These are phyloP conservation scores for Brachionichthys hirsutus DNA, from an alignment of 2,113 vertebrate species.

Conservation along the genomic window DNA sequence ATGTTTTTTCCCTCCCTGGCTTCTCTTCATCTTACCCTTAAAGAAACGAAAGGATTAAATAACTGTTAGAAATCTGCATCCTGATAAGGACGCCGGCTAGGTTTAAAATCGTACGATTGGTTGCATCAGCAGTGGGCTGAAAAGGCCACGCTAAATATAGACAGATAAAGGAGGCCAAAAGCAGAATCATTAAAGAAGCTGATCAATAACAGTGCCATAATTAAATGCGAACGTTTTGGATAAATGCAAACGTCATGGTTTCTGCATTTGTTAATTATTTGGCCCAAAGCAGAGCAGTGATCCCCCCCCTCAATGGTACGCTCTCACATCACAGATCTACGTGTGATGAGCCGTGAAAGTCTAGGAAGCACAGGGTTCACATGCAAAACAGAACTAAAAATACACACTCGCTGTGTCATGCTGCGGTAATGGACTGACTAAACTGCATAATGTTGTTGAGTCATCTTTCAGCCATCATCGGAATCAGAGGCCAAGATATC, in stretches of 20 bases:
- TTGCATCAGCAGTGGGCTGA: background rate
- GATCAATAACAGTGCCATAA: slow-evolving; percentile 13
- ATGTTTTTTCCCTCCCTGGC: background rate
- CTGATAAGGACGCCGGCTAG: background rate
- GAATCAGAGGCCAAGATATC: slow-evolving; percentile 18
- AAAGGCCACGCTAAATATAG: slow-evolving; percentile 20
- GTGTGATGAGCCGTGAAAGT: slow-evolving; percentile 29
- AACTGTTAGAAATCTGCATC: slow-evolving; percentile 7
- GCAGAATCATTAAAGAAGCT: slow-evolving; percentile 22
- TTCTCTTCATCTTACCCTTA: slow-evolving; percentile 7
- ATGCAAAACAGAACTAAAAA: slow-evolving; percentile 12
- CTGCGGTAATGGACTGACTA: slow-evolving; percentile 25
- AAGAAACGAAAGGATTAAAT: slow-evolving; percentile 2
- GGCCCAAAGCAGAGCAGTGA: slow-evolving; percentile 13
- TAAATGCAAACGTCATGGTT: background rate
- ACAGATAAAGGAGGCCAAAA: slow-evolving; percentile 25
- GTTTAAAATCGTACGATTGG: background rate
- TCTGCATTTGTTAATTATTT: slow-evolving; percentile 5
- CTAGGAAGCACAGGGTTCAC: background rate
- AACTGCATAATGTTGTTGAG: slow-evolving; percentile 18
- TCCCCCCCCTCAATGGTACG: background rate
- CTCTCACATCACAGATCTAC: slow-evolving; percentile 25
- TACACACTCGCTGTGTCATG: slow-evolving; percentile 43
- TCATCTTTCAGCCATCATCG: slow-evolving; percentile 36
- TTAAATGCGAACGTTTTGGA: slow-evolving; percentile 9